Base-by-base conservation (phyloP, 1,140 invertebrate genomes). In the Drosophila neocordata region DNA sequence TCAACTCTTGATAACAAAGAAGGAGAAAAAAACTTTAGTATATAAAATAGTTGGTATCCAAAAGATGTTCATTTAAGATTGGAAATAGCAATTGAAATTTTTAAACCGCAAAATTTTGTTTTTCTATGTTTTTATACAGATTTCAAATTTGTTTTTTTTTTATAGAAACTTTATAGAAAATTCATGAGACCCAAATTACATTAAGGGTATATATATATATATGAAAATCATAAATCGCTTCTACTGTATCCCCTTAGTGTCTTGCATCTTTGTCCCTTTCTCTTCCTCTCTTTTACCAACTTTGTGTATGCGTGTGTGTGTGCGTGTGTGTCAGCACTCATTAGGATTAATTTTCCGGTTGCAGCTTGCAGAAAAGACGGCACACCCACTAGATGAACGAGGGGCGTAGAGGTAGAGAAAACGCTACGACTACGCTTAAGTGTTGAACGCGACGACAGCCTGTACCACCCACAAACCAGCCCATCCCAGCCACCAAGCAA, bases 341-440 rank as follows among this genome's bases (percentile, higher is more conserved):
- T 87, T 87, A 87, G 82, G 83, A 87, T 87, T 87, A 87, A 87
- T 87, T 88, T 87, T 87, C 82, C 82, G 83, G 82, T 87, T 87
- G 82, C 75, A 88, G 83, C 74, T 87, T 87, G 87, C 81, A 77
- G 66, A 59, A 35, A 66, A 48, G 60, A 63, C 18, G 60, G 52
- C 66, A 59, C 22, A 69, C 60, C 61, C 62, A 52, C 48, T 9
- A 37, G 51, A 48, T 34, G 20, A 11, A 38, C 73, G 37, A 52
- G 24, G 24, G 31, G 58, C 18, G 13, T n/a, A 34, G 52, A 34
- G 52, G 35, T 20, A 51, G 7, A 58, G 35, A 48, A 55, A 22
- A 38, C 7, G 27, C 12, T 41, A 38, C 65, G 51, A 51, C 69
- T 69, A 63, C 68, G 59, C 68, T 79, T 79, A 84, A 85, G 80